A percentile compares a stretch with the other conserved stretches of the same genome.
Evolutionary conservation across 2,113 vertebrate genomes (phyloP).

Genomic region (Dendropsophus ebraccatus): DNA sequence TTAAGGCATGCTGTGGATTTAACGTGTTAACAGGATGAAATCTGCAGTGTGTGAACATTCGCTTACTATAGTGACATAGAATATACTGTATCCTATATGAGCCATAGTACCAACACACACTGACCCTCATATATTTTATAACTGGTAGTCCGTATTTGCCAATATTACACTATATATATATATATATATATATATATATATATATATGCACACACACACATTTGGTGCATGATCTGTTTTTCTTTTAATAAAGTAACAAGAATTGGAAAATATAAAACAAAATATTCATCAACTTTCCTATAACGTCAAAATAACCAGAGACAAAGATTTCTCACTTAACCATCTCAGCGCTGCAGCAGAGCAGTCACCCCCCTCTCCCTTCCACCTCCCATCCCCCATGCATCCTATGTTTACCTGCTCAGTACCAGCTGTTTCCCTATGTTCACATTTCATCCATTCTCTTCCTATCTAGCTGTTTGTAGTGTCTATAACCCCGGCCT

Average conservation of each 20-base stretch:
- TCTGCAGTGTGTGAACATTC: too few species aligned
- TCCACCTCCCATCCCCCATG: slow-evolving; percentile 56
- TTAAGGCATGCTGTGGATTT: too few species aligned
- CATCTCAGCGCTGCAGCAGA: slow-evolving; percentile 37
- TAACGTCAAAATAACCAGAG: not conserved
- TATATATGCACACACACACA: not conserved
- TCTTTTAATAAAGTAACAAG: not conserved
- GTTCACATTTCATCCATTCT: slow-evolving; percentile 2
- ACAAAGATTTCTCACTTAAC: slow-evolving; percentile 20
- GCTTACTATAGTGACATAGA: too few species aligned
- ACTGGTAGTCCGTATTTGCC: not conserved
- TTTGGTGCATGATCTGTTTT: not conserved
- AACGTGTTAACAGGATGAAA: too few species aligned
- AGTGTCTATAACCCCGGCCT: not conserved
- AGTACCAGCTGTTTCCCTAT: slow-evolving; percentile 33
- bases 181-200: too few species aligned
- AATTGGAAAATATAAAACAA: not conserved
- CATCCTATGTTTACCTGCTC: slow-evolving; percentile 58
- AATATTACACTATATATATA: not conserved
- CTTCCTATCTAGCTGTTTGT: not conserved
- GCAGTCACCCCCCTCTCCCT: slow-evolving; percentile 58
- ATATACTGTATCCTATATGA: too few species aligned
- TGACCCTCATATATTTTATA: not conserved
- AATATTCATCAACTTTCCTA: not conserved
- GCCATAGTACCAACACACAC: not conserved